Base-by-base conservation (phyloP, 2,797 vertebrate species). In the Odontamblyopus rebecca region DNA sequence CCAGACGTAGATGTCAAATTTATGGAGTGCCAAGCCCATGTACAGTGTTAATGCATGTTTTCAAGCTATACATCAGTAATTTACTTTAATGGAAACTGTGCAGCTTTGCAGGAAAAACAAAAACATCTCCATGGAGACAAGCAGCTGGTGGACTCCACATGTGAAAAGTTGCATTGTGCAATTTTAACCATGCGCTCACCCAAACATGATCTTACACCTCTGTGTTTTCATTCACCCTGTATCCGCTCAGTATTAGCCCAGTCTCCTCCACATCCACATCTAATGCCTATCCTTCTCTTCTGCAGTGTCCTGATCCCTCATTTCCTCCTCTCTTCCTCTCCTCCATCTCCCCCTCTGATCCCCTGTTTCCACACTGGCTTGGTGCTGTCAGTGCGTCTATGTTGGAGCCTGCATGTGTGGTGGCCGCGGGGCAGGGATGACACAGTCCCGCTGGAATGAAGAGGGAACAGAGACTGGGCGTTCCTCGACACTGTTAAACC, bases 401-500 rank as follows among this genome's bases (percentile, higher is more conserved):
- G 44, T 48, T 48, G 44, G 44, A 48, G 44, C 81, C 86, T 90
- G 91, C 88, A 90, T 92, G 90, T 89, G 89, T 90, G 91, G 92
- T 92, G 91, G 93, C 94, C 93, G 89, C 84, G 80, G 93, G 94
- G 92, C 91, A 91, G 86, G 79, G 93, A 95, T 95, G 94, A 95
- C 94, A 94, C 90, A 94, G 93, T 78, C 88, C 90, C 78, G 83
- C 86, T 94, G 94, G 94, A 95, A 95, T 95, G 94, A 95, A 50
- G 92, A 92, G 89, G 93, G 93, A 94, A 94, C 91, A 93, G 91
- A 92, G 91, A 86, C 91, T 93, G 94, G 94, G 94, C 93, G 94
- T 95, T 95, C 92, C 94, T 94, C 91, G 90, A 89, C 92, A 92
- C 93, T 94, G 93, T 94, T 94, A 94, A 95, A 94, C 91, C 92